Base-by-base conservation (phyloP, 2,113 vertebrate species). In the Neopipo cinnamomea region DNA sequence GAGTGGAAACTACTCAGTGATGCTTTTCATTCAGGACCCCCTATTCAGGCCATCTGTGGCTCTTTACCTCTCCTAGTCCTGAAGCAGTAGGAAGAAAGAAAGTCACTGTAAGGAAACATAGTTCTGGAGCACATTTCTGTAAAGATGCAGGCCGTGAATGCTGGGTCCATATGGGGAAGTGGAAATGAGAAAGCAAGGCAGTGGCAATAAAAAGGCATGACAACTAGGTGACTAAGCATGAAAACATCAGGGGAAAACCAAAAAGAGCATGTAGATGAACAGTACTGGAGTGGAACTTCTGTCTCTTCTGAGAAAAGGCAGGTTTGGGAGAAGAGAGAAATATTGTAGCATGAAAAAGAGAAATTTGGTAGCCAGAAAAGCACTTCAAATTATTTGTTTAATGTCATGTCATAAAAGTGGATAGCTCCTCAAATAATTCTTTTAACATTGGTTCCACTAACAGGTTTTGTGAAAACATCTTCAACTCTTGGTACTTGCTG, bases 131-230 rank as follows among this genome's bases (percentile, higher is more conserved):
- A 39, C 12, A 52, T 17, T 71, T 50, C 50, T 70, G 21, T 55
- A 59, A 55, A 62, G 31, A 85, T 22, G 24, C 11, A 66, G 52
- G 21, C 16, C 27, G 13, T 14, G 19, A 79, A 50, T 12, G 7
- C 55, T 14, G 20, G 1, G 1, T 62, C 53, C 25, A 35, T 59
- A 23, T 65, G 35, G 14, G 73, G 76, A 95, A 88, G 68, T 91
- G 24, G 35, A 93, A 96, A 92, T 31, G 30, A 75, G 55, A 86
- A 83, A 84, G 39, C 55, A 67, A 67, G 46, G 18, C 42, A 46
- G 30, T 22, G 59, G 42, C 46, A 63, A 89, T 17, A 71, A 91
- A 85, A 8, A 55, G 72, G 27, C 23, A 28, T 66, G 66, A 70
- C 31, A 62, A 58, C 3, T 7, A 73, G 37, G 41, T 93, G 89